Evolutionary conservation across 2,797 vertebrate species (phyloP).

Genomic region (Chrysolophus pictus): DNA sequence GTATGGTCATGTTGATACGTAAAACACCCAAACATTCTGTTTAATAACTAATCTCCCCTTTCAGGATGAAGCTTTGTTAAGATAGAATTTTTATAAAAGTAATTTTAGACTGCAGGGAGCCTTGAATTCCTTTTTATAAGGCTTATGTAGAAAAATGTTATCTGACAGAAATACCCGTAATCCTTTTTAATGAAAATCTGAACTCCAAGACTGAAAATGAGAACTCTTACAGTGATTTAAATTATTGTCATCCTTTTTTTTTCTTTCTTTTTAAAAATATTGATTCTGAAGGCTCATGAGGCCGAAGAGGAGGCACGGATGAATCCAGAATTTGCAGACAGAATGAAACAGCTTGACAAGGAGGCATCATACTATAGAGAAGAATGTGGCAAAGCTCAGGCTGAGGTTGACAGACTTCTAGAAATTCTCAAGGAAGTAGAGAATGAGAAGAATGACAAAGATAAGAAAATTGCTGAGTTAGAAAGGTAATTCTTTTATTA

Average conservation of each 20-base stretch:
- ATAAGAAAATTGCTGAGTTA: constrained; percentile 92
- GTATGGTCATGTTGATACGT: background rate
- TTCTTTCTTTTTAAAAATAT: constrained; percentile 60
- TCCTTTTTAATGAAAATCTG: constrained; percentile 72
- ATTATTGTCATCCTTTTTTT: constrained; percentile 58
- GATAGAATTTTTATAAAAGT: background rate
- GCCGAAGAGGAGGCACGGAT: constrained; percentile 86
- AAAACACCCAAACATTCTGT: background rate
- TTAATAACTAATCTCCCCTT: background rate
- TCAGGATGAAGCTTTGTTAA: background rate
- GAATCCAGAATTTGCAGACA: constrained; percentile 91
- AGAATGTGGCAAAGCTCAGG: constrained; percentile 91
- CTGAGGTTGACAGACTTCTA: constrained; percentile 92
- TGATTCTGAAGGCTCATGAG: constrained; percentile 86
- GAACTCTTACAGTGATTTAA: constrained; percentile 16
- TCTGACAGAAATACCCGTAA: constrained; percentile 75
- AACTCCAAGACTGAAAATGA: constrained; percentile 22
- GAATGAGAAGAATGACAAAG: constrained; percentile 90
- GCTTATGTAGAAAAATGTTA: background rate
- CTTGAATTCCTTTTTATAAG: background rate
- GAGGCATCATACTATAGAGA: constrained; percentile 92
- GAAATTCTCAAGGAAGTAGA: constrained; percentile 92
- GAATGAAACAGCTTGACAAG: constrained; percentile 91
- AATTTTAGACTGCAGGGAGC: background rate
- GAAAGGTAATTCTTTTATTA: constrained; percentile 86